Conservation (phyloP, 2,113 vertebrate species). For the Onychostoma macrolepis region DNA sequence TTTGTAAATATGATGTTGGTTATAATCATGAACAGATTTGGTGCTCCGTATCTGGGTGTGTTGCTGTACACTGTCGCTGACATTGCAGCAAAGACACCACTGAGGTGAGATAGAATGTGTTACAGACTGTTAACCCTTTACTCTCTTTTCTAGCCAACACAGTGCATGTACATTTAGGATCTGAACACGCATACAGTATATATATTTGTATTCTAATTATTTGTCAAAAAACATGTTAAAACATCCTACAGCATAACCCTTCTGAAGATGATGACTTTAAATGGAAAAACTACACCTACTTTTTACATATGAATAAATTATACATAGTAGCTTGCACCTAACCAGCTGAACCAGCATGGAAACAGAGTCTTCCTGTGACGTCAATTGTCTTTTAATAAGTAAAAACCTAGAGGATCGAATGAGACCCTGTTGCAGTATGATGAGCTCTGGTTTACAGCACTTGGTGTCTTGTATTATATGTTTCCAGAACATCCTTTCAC, state of each 20-base stretch:
- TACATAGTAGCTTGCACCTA: conserved; percentile 47
- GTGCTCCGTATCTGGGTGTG: not conserved
- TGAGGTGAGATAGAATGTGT: conserved; percentile 14
- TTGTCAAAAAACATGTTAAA: not conserved
- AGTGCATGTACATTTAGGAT: not conserved
- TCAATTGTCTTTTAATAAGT: conserved; percentile 71
- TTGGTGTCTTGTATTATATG: not conserved
- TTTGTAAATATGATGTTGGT: not conserved
- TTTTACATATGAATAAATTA: conserved; percentile 47
- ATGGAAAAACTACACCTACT: not conserved
- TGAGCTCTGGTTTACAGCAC: conserved; percentile 22
- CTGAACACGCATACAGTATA: not conserved
- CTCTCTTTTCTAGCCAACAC: not conserved
- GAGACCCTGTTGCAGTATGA: conserved; percentile 25
- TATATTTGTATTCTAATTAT: not conserved
- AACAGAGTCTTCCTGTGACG: conserved; percentile 69
- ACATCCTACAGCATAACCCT: not conserved
- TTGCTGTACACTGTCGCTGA: conserved; percentile 47
- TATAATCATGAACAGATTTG: conserved; percentile 10
- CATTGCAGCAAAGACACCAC: conserved; percentile 56
- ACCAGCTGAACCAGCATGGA: conserved; percentile 53
- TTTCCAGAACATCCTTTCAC: conserved; percentile 14
- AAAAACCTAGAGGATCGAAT: conserved; percentile 67
- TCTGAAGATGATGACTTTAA: not conserved
- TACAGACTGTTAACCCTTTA: conserved; percentile 36